Conservation (phyloP, 1,140 invertebrate species). For the Brevipalpus yothersi region DNA sequence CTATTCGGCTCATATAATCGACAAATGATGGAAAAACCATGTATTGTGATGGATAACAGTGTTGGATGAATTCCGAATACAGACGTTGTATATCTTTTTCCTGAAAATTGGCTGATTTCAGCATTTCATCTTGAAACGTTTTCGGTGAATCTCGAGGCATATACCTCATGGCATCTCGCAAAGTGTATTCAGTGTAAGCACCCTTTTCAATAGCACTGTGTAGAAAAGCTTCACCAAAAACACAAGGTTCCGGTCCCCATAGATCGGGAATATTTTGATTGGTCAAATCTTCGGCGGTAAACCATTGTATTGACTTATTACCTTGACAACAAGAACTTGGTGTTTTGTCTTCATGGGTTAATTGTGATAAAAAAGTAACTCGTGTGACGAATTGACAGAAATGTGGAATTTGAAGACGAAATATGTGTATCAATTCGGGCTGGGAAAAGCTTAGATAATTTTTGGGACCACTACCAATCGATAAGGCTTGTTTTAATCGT, state of each 20-base stretch:
- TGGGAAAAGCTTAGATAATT: not conserved
- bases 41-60: slow-evolving; percentile 6
- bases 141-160: not conserved
- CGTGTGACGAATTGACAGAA: slow-evolving; percentile 6
- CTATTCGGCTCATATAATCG: slow-evolving; percentile 8
- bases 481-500: not conserved
- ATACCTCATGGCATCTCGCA: slow-evolving; percentile 4
- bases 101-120: slow-evolving; percentile 7
- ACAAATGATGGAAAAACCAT: slow-evolving; percentile 9
- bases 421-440: slow-evolving; percentile 6
- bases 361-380: slow-evolving; percentile 2
- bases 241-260: slow-evolving; percentile 4
- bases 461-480: not conserved
- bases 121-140: slow-evolving; percentile 4
- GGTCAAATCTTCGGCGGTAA: not conserved
- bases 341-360: not conserved
- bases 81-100: slow-evolving; percentile 6
- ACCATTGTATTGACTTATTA: slow-evolving; percentile 2
- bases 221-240: slow-evolving; percentile 2
- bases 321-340: slow-evolving; percentile 1
- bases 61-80: slow-evolving; percentile 10
- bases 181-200: slow-evolving; percentile 1
- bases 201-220: not conserved
- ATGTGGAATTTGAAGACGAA: slow-evolving; percentile 8
- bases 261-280: not conserved